A percentile compares a stretch with the other conserved stretches of the same genome.
phyloP scores from a whole-genome alignment of 2,797 vertebrate genomes.

The Sciaenops ocellatus region DNA sequence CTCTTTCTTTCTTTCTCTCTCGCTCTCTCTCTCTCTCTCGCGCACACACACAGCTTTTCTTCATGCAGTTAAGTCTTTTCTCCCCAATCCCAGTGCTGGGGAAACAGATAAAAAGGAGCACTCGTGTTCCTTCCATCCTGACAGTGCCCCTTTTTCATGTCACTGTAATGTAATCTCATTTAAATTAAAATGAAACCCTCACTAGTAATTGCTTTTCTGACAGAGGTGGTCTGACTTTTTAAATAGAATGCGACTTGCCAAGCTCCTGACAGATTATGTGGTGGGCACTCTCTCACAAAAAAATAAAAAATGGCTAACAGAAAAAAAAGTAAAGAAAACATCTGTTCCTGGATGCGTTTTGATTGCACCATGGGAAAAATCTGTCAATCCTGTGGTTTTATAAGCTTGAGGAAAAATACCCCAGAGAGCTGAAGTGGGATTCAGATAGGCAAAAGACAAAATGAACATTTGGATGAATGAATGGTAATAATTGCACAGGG shows the following conservation, averaged over 20 bases:
- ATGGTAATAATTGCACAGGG: conserved; percentile 35
- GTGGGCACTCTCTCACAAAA: conserved; percentile 48
- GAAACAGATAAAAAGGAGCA: conserved; percentile 80
- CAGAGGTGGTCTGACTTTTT: conserved; percentile 85
- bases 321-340: conserved; percentile 12
- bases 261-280: conserved; percentile 70
- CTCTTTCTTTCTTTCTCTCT: not conserved
- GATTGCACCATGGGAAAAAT: conserved; percentile 41
- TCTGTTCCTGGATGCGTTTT: conserved; percentile 42
- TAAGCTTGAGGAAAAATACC: conserved; percentile 20
- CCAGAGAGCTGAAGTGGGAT: conserved; percentile 9
- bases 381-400: conserved; percentile 27
- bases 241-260: conserved; percentile 77
- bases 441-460: conserved; percentile 28
- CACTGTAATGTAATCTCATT: conserved; percentile 87
- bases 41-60: conserved; percentile 39
- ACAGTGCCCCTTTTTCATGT: conserved; percentile 78
- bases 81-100: conserved; percentile 67
- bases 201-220: conserved; percentile 88
- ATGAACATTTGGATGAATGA: conserved; percentile 36
- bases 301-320: not conserved
- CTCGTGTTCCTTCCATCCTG: conserved; percentile 80
- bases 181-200: conserved; percentile 88
- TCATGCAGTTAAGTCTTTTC: conserved; percentile 53
- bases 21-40: not conserved